Evolutionary conservation across 37 sponge, comb jelly and placozoan genomes (phyloP).

Genomic region (Theonella swinhoei): DNA sequence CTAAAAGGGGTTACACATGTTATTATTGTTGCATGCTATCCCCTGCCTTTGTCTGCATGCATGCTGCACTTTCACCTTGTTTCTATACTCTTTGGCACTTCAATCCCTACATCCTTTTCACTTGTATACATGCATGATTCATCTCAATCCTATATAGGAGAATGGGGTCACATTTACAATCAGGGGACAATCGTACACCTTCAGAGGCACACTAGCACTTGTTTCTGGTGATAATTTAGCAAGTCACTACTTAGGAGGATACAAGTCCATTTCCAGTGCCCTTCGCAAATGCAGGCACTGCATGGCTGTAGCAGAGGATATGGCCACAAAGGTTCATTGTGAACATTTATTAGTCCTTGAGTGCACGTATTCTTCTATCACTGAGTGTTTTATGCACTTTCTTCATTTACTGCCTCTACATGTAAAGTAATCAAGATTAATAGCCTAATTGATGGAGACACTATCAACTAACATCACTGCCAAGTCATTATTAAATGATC

Average conservation of each 20-base stretch:
- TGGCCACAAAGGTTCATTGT: slow-evolving; percentile 42
- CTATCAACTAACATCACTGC: too few species aligned
- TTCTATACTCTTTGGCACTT: too few species aligned
- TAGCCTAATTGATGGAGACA: too few species aligned
- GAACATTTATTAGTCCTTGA: not conserved
- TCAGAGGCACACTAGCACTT: slow-evolving; percentile 48
- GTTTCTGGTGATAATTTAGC: slow-evolving; percentile 66
- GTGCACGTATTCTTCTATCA: not conserved
- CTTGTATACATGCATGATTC: not conserved
- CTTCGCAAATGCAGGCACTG: slow-evolving; percentile 59
- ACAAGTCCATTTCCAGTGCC: slow-evolving; percentile 46
- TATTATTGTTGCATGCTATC: too few species aligned
- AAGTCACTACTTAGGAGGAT: slow-evolving; percentile 39
- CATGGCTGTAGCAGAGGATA: slow-evolving; percentile 43
- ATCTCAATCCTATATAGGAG: slow-evolving; percentile 18
- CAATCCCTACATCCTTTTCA: not conserved
- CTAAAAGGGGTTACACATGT: slow-evolving; percentile 39
- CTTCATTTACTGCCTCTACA: not conserved
- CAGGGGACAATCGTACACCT: not conserved
- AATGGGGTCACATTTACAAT: slow-evolving; percentile 28
- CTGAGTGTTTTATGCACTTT: not conserved
- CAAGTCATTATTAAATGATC: too few species aligned
- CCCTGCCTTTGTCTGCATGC: too few species aligned
- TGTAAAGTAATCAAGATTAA: too few species aligned
- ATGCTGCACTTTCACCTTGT: too few species aligned